These are phyloP conservation scores for Rhynchonycteris naso DNA, from an alignment of 2,797 vertebrate species.

Conservation along the genomic window DNA sequence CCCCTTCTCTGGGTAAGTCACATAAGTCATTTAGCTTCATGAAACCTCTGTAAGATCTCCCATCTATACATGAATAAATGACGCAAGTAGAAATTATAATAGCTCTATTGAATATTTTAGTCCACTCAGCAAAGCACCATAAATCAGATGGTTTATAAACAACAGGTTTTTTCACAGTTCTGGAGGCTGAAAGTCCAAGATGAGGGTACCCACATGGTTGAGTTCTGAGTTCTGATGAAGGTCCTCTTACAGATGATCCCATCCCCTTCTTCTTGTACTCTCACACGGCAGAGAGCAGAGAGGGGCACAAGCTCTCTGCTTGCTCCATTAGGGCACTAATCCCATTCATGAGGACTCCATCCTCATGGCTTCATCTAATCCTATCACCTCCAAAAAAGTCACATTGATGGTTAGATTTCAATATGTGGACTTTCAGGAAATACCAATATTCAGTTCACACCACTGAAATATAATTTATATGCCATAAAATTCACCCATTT, in stretches of 20 bases:
- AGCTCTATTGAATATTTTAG: background rate
- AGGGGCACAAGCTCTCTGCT: background rate
- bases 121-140: background rate
- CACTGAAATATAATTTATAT: background rate
- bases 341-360: background rate
- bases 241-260: background rate
- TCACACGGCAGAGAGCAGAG: background rate
- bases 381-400: background rate
- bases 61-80: background rate
- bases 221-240: background rate
- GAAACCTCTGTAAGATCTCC: background rate
- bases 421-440: background rate
- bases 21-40: background rate
- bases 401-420: background rate
- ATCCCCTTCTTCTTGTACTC: background rate
- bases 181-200: fast-evolving
- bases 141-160: background rate
- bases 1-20: background rate
- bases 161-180: background rate
- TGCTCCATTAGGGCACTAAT: background rate
- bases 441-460: background rate
- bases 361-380: background rate
- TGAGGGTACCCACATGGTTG: background rate
- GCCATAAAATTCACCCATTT: slow-evolving; percentile 2
- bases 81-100: slow-evolving; percentile 31